Conservation (phyloP, 2,113 vertebrate genomes). For the Pseudonaja textilis region DNA sequence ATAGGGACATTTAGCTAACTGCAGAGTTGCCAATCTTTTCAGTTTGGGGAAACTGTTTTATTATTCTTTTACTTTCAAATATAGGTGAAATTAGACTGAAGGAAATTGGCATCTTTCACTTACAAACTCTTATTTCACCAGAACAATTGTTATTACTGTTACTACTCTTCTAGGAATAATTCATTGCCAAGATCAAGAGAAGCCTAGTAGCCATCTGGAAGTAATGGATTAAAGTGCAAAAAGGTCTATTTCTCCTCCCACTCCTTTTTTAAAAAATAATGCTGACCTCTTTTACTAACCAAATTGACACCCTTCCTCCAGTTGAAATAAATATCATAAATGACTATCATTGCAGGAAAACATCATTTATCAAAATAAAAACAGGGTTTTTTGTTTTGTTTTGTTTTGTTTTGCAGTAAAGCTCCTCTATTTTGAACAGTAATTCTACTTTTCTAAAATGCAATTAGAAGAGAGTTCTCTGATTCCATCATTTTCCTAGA, state of each 20-base stretch:
- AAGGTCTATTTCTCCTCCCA: constrained; percentile 34
- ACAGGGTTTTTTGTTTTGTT: too few species aligned
- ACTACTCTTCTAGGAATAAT: constrained; percentile 55
- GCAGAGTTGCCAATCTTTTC: constrained; percentile 41
- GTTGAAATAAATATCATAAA: neutral
- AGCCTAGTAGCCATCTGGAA: constrained; percentile 51
- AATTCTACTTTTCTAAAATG: neutral
- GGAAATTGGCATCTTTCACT: constrained; percentile 60
- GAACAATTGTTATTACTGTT: constrained; percentile 51
- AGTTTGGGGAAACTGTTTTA: constrained; percentile 40
- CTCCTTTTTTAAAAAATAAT: neutral
- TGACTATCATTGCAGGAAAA: neutral
- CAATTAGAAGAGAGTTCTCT: neutral
- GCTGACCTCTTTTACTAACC: neutral
- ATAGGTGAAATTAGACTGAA: constrained; percentile 39
- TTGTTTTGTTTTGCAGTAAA: too few species aligned
- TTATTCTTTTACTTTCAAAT: constrained; percentile 39
- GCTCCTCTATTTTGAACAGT: neutral
- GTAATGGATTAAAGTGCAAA: constrained; percentile 48
- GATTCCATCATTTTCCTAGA: neutral
- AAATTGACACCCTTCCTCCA: neutral
- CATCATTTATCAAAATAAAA: neutral
- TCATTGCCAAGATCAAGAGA: constrained; percentile 56
- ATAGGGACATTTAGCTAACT: constrained; percentile 10
- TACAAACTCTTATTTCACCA: constrained; percentile 51